These are phyloP conservation scores for Odobenus rosmarus DNA, from an alignment of 2,113 vertebrate genomes.

Conservation along the genomic window DNA sequence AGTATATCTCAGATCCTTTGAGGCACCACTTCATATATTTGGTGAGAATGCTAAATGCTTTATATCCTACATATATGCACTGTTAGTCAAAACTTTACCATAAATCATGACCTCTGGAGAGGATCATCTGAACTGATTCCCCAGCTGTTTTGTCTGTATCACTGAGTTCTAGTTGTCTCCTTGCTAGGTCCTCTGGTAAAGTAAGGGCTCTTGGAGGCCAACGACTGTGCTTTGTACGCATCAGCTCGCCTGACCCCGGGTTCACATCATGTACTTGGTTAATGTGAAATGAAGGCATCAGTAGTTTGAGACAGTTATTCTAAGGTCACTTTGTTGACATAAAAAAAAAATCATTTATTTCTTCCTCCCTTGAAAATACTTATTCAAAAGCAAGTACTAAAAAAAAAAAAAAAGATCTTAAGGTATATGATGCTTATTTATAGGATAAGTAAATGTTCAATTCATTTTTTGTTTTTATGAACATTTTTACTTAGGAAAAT, in stretches of 20 bases:
- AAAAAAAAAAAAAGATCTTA: not conserved
- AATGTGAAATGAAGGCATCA: not conserved
- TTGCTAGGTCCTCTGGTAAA: no score
- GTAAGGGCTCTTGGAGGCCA: not conserved
- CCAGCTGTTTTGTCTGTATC: not conserved
- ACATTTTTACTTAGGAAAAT: conserved; percentile 48
- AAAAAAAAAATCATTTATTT: not conserved
- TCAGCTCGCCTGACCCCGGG: not conserved
- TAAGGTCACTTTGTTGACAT: not conserved
- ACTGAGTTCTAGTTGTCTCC: not conserved
- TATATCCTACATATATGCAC: not conserved
- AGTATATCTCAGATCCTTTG: not conserved
- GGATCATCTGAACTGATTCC: not conserved
- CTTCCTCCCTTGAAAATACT: not conserved
- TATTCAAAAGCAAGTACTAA: not conserved
- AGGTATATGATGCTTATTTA: not conserved
- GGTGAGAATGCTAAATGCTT: not conserved
- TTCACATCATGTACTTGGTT: not conserved
- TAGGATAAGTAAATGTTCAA: not conserved
- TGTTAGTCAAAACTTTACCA: not conserved
- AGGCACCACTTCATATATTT: not conserved
- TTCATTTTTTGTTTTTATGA: conserved; percentile 15
- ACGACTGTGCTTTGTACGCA: not conserved
- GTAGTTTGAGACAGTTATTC: not conserved
- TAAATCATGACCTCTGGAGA: not conserved